phyloP scores from a whole-genome alignment of 2,113 vertebrate genomes.

The Scopus umbretta region DNA sequence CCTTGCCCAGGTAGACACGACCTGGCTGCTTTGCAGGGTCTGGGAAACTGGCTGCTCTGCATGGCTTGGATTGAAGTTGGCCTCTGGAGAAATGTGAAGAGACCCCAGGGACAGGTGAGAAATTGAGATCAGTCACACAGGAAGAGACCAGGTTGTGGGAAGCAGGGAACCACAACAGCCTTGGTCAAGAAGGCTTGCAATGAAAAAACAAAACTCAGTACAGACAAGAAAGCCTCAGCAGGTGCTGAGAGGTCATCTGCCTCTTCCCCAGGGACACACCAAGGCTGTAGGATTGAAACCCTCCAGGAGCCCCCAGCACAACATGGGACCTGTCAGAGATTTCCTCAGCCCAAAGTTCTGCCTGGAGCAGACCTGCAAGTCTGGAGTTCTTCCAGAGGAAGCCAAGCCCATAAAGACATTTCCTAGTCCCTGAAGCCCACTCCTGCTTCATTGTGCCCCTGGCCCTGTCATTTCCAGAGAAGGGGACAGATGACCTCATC shows the following conservation, averaged over 20 bases:
- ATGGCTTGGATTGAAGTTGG: background rate
- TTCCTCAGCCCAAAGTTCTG: background rate
- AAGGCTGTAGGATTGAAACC: background rate
- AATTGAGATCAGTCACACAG: background rate
- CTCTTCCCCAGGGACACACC: background rate
- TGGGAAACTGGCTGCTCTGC: background rate
- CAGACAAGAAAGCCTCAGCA: background rate
- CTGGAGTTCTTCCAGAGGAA: background rate
- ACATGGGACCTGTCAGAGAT: fast-evolving
- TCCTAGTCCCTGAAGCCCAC: background rate
- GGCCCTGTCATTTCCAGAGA: background rate
- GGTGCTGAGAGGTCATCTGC: background rate
- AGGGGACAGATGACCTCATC: fast-evolving
- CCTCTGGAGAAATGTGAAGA: background rate
- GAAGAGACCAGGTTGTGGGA: fast-evolving
- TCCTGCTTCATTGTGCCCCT: fast-evolving
- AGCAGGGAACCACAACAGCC: background rate
- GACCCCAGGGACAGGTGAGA: background rate
- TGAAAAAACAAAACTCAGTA: background rate
- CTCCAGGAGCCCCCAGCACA: fast-evolving
- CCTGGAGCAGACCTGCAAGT: background rate
- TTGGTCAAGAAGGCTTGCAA: background rate
- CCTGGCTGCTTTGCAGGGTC: background rate
- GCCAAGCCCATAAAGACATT: background rate
- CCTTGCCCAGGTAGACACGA: background rate